Base-by-base conservation (phyloP, 2,113 vertebrate species). In the Larimichthys crocea region DNA sequence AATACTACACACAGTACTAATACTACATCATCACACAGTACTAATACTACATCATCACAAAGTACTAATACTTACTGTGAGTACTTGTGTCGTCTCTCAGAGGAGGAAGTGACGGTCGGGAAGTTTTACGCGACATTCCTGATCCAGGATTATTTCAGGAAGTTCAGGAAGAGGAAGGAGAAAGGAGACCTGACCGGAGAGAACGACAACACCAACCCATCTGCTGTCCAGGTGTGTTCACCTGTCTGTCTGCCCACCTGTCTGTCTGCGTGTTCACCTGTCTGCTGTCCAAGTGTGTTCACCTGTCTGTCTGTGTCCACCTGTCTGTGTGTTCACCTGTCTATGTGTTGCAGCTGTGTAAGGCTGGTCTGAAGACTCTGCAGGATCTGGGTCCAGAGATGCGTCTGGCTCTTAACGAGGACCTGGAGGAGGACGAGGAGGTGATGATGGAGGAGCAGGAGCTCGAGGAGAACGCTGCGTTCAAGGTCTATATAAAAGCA, bases 41-140 rank as follows among this genome's bases (percentile, higher is more conserved):
- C 29, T 29, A 29, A 29, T 29, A 29, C 29, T 26, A 26, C 24
- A 26, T 26, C 24, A 29, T 29, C 29, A 29, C 29, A 29, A 3
- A 29, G 29, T 29, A 19, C 11, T 59, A 15, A 15, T 50, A 11
- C 44, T 35, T 0, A 68, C 0, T 44, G 44, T 44, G 10, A 10
- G 10, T 44, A 44, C 20, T 57, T n/a, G n/a, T 61, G 19, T 74
- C 20, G 17, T 60, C 22, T 56, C 55, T 24, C 86, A 99, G 98
- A 99, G 86, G 97, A 99, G 42, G 98, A 99, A 74, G 97, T 99
- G 85, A 99, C 98, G 0, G 97, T 99, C 9, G 98, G 98, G 1
- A 99, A 99, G 92, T 99, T 99, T 91, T 99, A 99, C 0, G 98
- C 98, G 0, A 99, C 97, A 0, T 99, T 99, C 94, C 95, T 99